Evolutionary conservation across 2,797 vertebrate species (phyloP).

Genomic region (Macropus fuliginosus): DNA sequence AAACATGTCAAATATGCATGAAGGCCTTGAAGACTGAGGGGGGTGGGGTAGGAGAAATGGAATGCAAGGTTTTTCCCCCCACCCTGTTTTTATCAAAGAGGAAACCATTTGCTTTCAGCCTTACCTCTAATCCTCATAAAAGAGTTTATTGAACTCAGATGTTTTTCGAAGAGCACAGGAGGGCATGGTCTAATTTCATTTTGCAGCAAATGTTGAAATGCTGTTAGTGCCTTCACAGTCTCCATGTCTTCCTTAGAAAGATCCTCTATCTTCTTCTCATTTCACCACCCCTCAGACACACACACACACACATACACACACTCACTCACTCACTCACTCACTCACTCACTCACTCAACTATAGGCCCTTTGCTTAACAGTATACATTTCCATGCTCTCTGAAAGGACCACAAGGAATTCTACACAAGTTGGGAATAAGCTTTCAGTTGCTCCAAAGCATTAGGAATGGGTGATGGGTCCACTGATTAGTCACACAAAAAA

Average conservation of each 20-base stretch:
- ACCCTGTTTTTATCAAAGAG: conserved; percentile 71
- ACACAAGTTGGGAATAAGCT: neutral
- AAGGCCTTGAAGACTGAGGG: conserved; percentile 71
- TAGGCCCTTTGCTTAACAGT: conserved; percentile 33
- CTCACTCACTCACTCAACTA: neutral
- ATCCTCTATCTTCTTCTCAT: neutral
- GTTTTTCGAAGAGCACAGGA: conserved; percentile 78
- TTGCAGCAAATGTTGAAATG: conserved; percentile 65
- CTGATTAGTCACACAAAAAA: neutral
- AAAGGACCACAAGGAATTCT: neutral
- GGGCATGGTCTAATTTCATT: conserved; percentile 70
- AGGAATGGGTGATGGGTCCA: fast-evolving
- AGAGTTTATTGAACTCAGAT: conserved; percentile 77
- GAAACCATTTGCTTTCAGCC: conserved; percentile 78
- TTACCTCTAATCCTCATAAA: conserved; percentile 83
- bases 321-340: neutral
- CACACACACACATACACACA: neutral
- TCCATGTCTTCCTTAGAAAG: conserved; percentile 30
- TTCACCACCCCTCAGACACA: neutral
- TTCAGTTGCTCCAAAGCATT: fast-evolving
- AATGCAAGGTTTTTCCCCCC: conserved; percentile 50
- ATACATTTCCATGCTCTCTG: neutral
- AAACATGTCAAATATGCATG: conserved; percentile 84
- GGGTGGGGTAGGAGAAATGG: conserved; percentile 59
- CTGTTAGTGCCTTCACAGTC: conserved; percentile 41